A percentile compares a stretch with the other conserved stretches of the same genome.
Conservation (phyloP, 2,797 vertebrate species). For the Gastrophryne carolinensis region DNA sequence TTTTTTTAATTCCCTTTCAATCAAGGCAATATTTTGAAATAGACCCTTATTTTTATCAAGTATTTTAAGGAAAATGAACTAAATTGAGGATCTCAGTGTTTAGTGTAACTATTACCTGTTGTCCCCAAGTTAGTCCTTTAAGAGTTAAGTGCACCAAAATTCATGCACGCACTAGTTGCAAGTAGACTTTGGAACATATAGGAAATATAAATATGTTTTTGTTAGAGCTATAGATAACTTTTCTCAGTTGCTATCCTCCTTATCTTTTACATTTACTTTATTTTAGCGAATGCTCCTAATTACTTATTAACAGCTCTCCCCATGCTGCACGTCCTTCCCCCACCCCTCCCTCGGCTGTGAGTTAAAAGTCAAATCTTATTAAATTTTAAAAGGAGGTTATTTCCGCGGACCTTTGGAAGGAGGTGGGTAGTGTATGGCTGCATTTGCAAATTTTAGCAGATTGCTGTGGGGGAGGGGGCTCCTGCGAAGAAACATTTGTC, state of each 20-base stretch:
- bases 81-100: too few species aligned
- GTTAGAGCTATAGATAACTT: constrained; percentile 47
- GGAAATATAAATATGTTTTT: constrained; percentile 43
- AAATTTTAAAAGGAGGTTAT: constrained; percentile 53
- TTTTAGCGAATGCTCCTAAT: constrained; percentile 47
- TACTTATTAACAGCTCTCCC: constrained; percentile 51
- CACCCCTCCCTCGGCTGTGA: constrained; percentile 5
- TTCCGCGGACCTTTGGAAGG: constrained; percentile 51
- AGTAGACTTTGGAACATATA: constrained; percentile 48
- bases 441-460: constrained; percentile 53
- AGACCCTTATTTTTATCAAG: too few species aligned
- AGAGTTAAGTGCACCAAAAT: constrained; percentile 1
- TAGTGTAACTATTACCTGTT: too few species aligned
- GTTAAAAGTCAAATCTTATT: constrained; percentile 54
- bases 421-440: constrained; percentile 40
- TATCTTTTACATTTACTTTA: constrained; percentile 44
- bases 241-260: constrained; percentile 13
- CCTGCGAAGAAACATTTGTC: constrained; percentile 41
- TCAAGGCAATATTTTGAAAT: too few species aligned
- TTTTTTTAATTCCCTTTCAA: too few species aligned
- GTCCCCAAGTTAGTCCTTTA: too few species aligned
- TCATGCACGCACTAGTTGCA: constrained; percentile 1
- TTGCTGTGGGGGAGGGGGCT: constrained; percentile 43
- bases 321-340: constrained; percentile 12
- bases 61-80: too few species aligned